phyloP scores from a whole-genome alignment of 2,113 vertebrate species.

The Lepisosteus oculatus region DNA sequence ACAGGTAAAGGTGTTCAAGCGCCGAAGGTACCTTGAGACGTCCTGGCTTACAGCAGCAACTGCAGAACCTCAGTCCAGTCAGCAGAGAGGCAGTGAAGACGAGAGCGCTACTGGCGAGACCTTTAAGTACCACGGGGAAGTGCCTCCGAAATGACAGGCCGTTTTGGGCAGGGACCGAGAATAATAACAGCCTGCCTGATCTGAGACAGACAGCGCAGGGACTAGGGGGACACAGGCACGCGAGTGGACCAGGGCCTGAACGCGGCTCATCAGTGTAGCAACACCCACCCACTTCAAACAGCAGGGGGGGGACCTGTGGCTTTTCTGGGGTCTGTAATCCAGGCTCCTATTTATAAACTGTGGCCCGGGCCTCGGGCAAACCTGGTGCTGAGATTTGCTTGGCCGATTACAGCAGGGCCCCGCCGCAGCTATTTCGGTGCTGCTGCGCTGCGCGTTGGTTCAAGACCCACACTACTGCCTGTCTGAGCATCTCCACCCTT shows the following conservation, averaged over 20 bases:
- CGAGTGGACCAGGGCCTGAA: constrained; percentile 9
- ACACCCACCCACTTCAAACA: constrained; percentile 59
- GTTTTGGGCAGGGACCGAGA: constrained; percentile 44
- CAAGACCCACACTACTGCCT: neutral
- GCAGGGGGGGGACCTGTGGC: constrained; percentile 46
- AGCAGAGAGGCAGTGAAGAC: constrained; percentile 31
- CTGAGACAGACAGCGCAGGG: neutral
- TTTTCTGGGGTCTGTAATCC: constrained; percentile 68
- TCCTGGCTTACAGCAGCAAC: neutral
- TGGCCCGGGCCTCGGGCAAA: constrained; percentile 25
- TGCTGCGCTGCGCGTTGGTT: neutral
- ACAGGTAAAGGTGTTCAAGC: too few relatives aligned
- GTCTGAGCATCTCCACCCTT: neutral
- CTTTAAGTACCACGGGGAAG: constrained; percentile 56
- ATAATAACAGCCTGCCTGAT: constrained; percentile 60
- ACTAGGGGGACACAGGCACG: constrained; percentile 13
- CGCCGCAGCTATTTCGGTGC: constrained; percentile 26
- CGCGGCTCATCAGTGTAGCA: constrained; percentile 27
- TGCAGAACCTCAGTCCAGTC: constrained; percentile 18
- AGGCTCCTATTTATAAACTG: constrained; percentile 54
- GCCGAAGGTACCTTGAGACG: neutral
- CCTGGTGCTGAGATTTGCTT: constrained; percentile 12
- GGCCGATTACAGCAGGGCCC: constrained; percentile 13
- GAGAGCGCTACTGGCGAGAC: constrained; percentile 32
- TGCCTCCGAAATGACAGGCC: constrained; percentile 50